These are phyloP conservation scores for Linnaemya tessellans DNA, from an alignment of 2,888 invertebrate genomes.

Conservation along the genomic window DNA sequence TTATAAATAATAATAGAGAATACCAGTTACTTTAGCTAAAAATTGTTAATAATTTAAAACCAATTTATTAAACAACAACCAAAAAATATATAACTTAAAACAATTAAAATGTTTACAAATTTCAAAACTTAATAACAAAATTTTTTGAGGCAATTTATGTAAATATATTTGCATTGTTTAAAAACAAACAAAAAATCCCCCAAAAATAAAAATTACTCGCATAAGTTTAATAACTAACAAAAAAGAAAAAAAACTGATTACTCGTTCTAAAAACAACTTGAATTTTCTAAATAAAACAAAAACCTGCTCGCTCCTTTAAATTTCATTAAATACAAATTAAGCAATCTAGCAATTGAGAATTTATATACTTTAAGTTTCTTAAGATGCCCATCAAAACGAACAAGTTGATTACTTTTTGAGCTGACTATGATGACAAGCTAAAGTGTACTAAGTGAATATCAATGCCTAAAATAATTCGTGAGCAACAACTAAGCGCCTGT, in stretches of 20 bases:
- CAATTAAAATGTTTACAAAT: slow-evolving; percentile 48
- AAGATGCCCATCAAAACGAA: not conserved
- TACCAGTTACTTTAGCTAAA: slow-evolving; percentile 69
- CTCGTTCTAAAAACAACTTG: slow-evolving; percentile 52
- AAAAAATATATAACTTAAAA: slow-evolving; percentile 47
- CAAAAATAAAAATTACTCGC: slow-evolving; percentile 66
- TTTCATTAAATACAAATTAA: slow-evolving; percentile 32
- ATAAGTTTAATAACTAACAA: slow-evolving; percentile 60
- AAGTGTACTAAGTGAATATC: not conserved
- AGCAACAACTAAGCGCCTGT: not conserved
- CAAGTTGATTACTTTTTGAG: not conserved
- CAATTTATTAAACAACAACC: slow-evolving; percentile 59
- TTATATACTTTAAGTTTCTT: slow-evolving; percentile 12
- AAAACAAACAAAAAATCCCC: slow-evolving; percentile 34
- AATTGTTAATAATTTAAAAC: slow-evolving; percentile 71
- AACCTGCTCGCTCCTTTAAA: slow-evolving; percentile 51
- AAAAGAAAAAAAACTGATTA: slow-evolving; percentile 64
- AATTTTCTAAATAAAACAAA: slow-evolving; percentile 44
- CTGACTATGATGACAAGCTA: not conserved
- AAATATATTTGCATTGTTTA: slow-evolving; percentile 71
- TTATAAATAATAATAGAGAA: slow-evolving; percentile 46
- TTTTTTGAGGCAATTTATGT: slow-evolving; percentile 72
- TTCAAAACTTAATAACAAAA: slow-evolving; percentile 53
- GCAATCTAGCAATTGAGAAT: slow-evolving; percentile 53
- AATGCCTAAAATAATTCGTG: too few species aligned